phyloP scores from a whole-genome alignment of 1,140 invertebrate genomes.

The Euura saliciscinereae region DNA sequence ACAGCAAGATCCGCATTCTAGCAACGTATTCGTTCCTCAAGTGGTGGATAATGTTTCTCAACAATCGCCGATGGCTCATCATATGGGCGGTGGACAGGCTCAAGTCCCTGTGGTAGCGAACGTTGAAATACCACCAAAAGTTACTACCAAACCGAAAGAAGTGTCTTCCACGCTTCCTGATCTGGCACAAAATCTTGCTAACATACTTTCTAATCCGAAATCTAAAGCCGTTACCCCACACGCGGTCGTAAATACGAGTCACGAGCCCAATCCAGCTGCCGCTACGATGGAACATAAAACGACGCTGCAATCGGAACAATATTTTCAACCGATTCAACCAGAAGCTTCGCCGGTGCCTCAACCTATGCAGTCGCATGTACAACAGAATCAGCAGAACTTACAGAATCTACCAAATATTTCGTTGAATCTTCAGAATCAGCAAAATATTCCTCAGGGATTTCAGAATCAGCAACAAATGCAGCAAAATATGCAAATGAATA shows the following conservation, averaged over 20 bases:
- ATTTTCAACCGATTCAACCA: conserved; percentile 52
- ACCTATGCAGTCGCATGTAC: conserved; percentile 25
- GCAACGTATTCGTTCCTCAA: not conserved
- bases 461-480: conserved; percentile 25
- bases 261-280: conserved; percentile 31
- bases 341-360: conserved; percentile 35
- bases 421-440: not conserved
- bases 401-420: conserved; percentile 2
- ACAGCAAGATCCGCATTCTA: not conserved
- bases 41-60: not conserved
- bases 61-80: not conserved
- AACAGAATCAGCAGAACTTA: not conserved
- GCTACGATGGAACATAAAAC: conserved; percentile 28
- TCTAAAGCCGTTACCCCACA: conserved; percentile 48
- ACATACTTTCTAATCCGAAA: conserved; percentile 58
- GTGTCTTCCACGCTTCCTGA: conserved; percentile 56
- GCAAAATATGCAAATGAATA: conserved; percentile 37
- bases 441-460: not conserved
- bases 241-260: conserved; percentile 27
- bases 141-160: conserved; percentile 47
- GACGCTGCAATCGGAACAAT: conserved; percentile 46
- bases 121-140: conserved; percentile 42
- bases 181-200: conserved; percentile 56
- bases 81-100: not conserved
- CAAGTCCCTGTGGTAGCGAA: conserved; percentile 14